A percentile compares a stretch with the other conserved stretches of the same genome.
Conservation (phyloP, 2,113 vertebrate species). For the Anarhynchus alexandrinus region DNA sequence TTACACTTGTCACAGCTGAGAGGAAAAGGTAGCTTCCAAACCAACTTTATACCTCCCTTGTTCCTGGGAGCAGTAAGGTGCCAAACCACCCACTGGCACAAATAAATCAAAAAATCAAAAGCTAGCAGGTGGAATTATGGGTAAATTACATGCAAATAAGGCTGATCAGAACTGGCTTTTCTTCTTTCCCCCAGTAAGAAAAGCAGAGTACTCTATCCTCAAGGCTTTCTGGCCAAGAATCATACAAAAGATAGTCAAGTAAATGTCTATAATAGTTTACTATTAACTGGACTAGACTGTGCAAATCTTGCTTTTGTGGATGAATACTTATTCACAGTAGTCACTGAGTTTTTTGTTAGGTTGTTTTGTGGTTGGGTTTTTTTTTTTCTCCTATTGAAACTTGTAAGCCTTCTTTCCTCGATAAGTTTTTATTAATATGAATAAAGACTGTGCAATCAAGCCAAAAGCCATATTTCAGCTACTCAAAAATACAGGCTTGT, state of each 20-base stretch:
- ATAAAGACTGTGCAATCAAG: background rate
- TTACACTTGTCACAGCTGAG: conserved; percentile 48
- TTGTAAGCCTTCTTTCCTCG: background rate
- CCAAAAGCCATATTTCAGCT: background rate
- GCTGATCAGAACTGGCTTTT: conserved; percentile 21
- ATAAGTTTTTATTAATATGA: conserved; percentile 6
- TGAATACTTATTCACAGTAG: conserved; percentile 25
- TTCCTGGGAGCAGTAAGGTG: background rate
- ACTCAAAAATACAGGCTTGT: background rate
- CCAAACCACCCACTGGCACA: conserved; percentile 34
- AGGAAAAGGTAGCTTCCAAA: conserved; percentile 45
- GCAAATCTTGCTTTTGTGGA: conserved; percentile 10
- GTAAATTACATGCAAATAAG: conserved; percentile 42
- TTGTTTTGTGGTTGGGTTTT: background rate
- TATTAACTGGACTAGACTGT: conserved; percentile 28
- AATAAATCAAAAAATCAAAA: conserved; percentile 54
- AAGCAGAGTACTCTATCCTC: background rate
- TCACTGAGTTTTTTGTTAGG: background rate
- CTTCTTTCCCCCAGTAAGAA: background rate
- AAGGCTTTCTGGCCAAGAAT: conserved; percentile 40
- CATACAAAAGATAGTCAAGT: conserved; percentile 22
- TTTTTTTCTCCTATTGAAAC: background rate
- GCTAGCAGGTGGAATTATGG: conserved; percentile 20
- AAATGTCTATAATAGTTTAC: background rate
- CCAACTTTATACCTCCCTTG: background rate